Conservation (phyloP, 1,140 invertebrate species). For the Pogonognathellus flavescens region DNA sequence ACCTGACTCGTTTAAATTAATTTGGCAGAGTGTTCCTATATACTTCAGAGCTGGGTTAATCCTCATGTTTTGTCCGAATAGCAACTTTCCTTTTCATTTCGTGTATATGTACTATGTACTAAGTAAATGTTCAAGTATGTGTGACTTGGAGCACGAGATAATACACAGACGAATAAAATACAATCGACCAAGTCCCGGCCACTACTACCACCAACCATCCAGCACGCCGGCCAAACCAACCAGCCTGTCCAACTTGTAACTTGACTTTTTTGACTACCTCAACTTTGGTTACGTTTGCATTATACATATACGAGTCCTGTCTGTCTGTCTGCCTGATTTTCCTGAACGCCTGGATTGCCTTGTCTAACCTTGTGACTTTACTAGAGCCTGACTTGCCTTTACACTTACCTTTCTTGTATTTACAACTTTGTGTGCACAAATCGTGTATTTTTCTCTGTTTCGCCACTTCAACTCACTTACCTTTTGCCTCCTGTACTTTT, state of each 20-base stretch:
- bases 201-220: background rate
- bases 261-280: constrained; percentile 41
- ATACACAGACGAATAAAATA: background rate
- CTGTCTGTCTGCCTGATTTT: constrained; percentile 32
- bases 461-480: constrained; percentile 29
- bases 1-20: too few relatives aligned
- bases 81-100: constrained; percentile 1
- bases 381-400: constrained; percentile 30
- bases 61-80: background rate
- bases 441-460: background rate
- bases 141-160: too few relatives aligned
- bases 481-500: background rate
- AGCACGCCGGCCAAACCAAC: constrained; percentile 13
- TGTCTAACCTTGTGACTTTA: constrained; percentile 42
- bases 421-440: background rate
- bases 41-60: too few relatives aligned
- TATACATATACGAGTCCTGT: background rate
- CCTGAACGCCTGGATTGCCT: constrained; percentile 42
- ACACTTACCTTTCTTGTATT: background rate
- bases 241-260: constrained; percentile 2
- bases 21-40: too few relatives aligned
- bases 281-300: background rate
- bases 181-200: background rate
- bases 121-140: background rate
- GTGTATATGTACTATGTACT: background rate